Evolutionary conservation across 2,113 vertebrate genomes (phyloP), one percentile per base, ranked within the genome.

Genomic region (Pongo abelii): DNA sequence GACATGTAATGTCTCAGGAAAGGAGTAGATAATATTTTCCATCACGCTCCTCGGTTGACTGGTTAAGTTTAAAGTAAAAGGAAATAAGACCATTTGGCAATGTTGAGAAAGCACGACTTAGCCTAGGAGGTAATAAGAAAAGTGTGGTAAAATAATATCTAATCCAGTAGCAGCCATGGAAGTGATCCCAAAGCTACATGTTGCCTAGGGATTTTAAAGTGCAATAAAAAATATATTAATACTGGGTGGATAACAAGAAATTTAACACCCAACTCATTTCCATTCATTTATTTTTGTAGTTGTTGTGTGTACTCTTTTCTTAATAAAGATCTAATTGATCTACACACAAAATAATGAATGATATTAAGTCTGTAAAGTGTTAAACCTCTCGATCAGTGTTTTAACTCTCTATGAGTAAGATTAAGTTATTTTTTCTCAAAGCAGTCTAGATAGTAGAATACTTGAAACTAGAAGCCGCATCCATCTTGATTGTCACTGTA

Each of bases 51-150:
- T 96, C 85, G 22, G 18, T 94, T 79, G 38, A 46, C 61, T 83
- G 38, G 50, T 81, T 85, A 86, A 91, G 40, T 93, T 89, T 96
- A 88, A 96, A 95, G 59, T 70, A 86, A 91, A 95, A 81, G 32
- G 10, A 48, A 91, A 48, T n/a, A 77, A 80, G 77, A 85, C 55
- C 50, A 84, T 25, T 86, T 91, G 50, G 5, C 81, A 93, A 5
- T 43, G 4, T 52, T 52, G 52, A 91, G n/a, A 89, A 91, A 92
- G 38, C 35, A 75, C 59, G 11, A 86, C 40, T 87, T 55, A 30
- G 57, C 64, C 2, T 20, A 38, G 32, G 38, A 89, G 35, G 13
- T 85, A 72, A 86, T 94, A 91, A 78, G 43, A 61, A 86, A 77
- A 89, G 17, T 75, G 27, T 27, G 23, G 18, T 55, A 88, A 91